Conservation (phyloP, 2,797 vertebrate species). For the Ptychadena robeensis region DNA sequence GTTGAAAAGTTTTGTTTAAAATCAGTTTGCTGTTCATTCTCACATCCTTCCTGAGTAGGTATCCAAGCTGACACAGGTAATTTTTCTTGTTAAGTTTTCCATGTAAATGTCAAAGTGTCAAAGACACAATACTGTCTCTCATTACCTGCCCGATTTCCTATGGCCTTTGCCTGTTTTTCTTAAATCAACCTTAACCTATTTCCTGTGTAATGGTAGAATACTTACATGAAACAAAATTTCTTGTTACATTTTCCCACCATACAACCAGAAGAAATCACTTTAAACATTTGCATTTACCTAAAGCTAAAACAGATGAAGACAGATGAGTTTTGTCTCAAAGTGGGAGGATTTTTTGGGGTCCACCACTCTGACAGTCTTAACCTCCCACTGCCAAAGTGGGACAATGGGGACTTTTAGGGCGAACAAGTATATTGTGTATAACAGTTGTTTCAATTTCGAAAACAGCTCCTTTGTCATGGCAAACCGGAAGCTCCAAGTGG, state of each 20-base stretch:
- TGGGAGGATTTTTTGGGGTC: too few species aligned
- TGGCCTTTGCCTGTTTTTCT: constrained; percentile 25
- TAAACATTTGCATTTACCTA: too few species aligned
- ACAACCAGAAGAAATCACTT: neutral
- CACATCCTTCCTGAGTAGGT: constrained; percentile 43
- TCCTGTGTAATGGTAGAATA: neutral
- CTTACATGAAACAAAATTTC: neutral
- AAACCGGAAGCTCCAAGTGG: too few species aligned
- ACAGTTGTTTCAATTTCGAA: too few species aligned
- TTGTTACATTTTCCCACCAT: neutral
- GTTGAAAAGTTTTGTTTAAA: too few species aligned
- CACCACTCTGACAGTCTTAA: too few species aligned
- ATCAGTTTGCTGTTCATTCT: constrained; percentile 15
- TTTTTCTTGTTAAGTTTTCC: constrained; percentile 29
- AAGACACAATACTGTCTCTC: constrained; percentile 36
- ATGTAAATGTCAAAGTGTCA: constrained; percentile 45
- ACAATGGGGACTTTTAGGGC: too few species aligned
- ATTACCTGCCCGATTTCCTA: constrained; percentile 4
- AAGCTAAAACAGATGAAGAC: too few species aligned
- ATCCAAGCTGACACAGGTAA: constrained; percentile 33
- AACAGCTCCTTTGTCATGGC: too few species aligned
- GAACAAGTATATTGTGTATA: too few species aligned
- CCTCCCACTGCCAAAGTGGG: too few species aligned
- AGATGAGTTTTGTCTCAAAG: too few species aligned
- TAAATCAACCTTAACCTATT: constrained; percentile 25